phyloP scores from a whole-genome alignment of 2,888 invertebrate genomes.

The Archips xylosteana region DNA sequence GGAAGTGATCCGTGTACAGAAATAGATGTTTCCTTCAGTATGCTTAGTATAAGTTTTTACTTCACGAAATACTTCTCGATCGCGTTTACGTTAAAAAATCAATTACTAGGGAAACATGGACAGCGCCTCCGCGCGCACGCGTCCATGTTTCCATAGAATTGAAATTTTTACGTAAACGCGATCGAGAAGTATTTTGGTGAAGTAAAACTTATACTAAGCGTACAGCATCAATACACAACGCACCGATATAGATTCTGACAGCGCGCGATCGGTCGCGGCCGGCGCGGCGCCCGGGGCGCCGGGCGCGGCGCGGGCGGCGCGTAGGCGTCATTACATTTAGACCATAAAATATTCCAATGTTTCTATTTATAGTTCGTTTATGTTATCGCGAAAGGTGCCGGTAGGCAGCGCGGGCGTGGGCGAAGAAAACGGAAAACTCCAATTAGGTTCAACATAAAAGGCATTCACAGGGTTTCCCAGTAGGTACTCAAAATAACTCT shows the following conservation, averaged over 20 bases:
- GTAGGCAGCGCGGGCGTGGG: conserved; percentile 53
- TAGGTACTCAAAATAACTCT: conserved; percentile 4
- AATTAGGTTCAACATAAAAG: conserved; percentile 37
- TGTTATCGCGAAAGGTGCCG: conserved; percentile 67
- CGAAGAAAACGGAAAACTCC: conserved; percentile 46
- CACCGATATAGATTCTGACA: conserved; percentile 40
- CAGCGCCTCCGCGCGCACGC: no score
- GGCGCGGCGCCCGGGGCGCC: conserved; percentile 20
- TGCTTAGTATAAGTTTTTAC: no score
- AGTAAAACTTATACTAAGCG: no score
- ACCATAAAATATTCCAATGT: conserved; percentile 65
- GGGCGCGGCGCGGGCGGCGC: conserved; percentile 38
- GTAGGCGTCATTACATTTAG: conserved; percentile 73
- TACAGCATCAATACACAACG: conserved; percentile 35
- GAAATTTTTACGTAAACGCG: no score
- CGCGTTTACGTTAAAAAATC: no score
- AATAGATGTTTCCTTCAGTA: conserved; percentile 42
- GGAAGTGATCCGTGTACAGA: conserved; percentile 38
- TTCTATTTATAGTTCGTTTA: conserved; percentile 72
- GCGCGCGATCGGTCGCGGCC: conserved; percentile 17
- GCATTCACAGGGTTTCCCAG: conserved; percentile 5
- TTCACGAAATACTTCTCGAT: no score
- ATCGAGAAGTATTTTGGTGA: no score
- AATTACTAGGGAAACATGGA: no score
- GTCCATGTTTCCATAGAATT: no score